Percentiles rank a stretch among this genome's conserved stretches.
Conservation (phyloP, 2,888 invertebrate genomes). For the Cephus nigrinus region DNA sequence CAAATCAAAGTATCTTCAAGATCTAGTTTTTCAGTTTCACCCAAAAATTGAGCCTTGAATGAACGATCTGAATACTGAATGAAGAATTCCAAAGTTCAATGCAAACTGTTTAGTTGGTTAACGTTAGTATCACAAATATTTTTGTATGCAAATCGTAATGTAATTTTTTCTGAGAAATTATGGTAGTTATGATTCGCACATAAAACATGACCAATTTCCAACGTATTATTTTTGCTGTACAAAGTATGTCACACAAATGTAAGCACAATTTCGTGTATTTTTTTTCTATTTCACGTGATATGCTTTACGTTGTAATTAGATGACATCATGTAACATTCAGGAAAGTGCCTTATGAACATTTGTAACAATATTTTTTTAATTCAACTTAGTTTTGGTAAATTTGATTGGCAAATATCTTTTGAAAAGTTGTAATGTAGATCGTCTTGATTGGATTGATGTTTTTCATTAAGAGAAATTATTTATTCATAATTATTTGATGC, state of each 20-base stretch:
- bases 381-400: not conserved
- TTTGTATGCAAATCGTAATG: not conserved
- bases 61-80: not conserved
- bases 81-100: not conserved
- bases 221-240: not conserved
- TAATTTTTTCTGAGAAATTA: not conserved
- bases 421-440: too few relatives aligned
- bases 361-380: not conserved
- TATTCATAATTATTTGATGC: too few relatives aligned
- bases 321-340: not conserved
- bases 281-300: not conserved
- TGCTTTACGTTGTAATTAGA: not conserved
- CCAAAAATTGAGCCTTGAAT: not conserved
- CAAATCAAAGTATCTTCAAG: not conserved
- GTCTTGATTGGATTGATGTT: too few relatives aligned
- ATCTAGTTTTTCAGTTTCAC: not conserved
- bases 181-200: not conserved
- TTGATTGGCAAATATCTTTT: too few relatives aligned
- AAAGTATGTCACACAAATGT: not conserved
- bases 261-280: not conserved
- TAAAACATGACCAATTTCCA: not conserved
- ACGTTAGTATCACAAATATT: not conserved
- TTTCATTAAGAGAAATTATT: too few relatives aligned
- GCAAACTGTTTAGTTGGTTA: not conserved
- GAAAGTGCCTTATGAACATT: not conserved